Evolutionary conservation across 2,113 vertebrate genomes (phyloP), one percentile per base, ranked within the genome.

Genomic region (Podarcis cretensis): DNA sequence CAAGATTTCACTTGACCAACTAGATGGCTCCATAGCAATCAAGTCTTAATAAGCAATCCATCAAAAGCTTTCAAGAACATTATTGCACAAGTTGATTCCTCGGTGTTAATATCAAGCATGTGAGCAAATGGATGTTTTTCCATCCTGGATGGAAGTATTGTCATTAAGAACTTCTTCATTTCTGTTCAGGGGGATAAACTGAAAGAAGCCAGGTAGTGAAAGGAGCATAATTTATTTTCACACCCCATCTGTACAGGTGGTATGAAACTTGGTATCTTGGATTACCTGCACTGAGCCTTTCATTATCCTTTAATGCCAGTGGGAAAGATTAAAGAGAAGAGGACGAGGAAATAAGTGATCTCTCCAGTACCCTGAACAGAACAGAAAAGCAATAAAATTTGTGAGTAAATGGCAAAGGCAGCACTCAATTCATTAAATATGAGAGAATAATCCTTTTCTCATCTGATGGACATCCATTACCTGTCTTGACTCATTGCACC

Each of bases 311-410:
- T 88, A 85, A 90, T 84, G 82, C 66, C 59, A 84, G 75, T n/a
- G 71, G n/a, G 76, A 75, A 79, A 75, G 65, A 80, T 81, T 79
- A 90, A 54, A 84, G n/a, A 27, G 57, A 73, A 75, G 37, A 59
- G 43, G 48, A 85, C 63, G 82, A 81, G 43, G 77, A 59, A 85
- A 82, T 43, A 77, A 88, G 23, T 30, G 48, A 71, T 91, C 71
- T 14, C 57, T 87, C 77, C 40, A 43, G 82, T 74, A 81, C 32
- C 13, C 40, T 12, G 57, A 84, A 85, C 18, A 68, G 59, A 85
- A 54, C 4, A 75, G 82, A 65, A 81, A 90, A 81, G 82, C 78
- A 88, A 90, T 84, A 80, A 87, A 90, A 69, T 68, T 68, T 18
- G 63, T 59, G 76, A 84, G 43, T 74, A 87, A 84, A 90, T 81